Percentiles rank a stretch among this genome's conserved stretches.
phyloP scores from a whole-genome alignment of 2,113 vertebrate species.

The Pangasianodon gigas region DNA sequence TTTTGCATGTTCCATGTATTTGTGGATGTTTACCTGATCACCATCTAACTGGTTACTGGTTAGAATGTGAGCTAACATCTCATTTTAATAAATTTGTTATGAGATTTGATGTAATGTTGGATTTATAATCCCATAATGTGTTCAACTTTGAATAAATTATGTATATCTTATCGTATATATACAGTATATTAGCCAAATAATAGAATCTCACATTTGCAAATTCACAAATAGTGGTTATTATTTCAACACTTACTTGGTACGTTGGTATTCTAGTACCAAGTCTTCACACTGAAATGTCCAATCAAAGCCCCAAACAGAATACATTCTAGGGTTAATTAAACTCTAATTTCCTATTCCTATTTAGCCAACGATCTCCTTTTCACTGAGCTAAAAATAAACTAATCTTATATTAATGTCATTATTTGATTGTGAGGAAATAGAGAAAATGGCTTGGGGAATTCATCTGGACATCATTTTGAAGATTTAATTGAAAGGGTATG shows the following conservation, averaged over 20 bases:
- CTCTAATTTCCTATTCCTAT: neutral
- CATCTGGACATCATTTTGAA: neutral
- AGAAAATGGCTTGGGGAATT: neutral
- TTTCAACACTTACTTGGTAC: neutral
- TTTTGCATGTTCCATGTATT: neutral
- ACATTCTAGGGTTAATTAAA: neutral
- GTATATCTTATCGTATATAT: neutral
- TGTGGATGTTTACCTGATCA: neutral
- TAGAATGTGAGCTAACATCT: neutral
- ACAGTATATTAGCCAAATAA: neutral
- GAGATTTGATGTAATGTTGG: neutral
- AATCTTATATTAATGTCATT: neutral
- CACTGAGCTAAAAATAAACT: neutral
- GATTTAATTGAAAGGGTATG: neutral
- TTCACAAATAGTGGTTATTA: neutral
- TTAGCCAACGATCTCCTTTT: neutral
- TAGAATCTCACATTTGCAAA: neutral
- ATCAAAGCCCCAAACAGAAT: neutral
- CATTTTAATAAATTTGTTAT: neutral
- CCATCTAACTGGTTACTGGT: neutral
- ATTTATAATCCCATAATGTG: neutral
- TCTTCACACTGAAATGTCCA: neutral
- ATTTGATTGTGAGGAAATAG: neutral
- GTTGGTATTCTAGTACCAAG: neutral
- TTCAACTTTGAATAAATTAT: neutral